Percentiles rank a stretch among this genome's conserved stretches.
phyloP scores from a whole-genome alignment of 2,888 invertebrate genomes.

The Dryobotodes eremita region DNA sequence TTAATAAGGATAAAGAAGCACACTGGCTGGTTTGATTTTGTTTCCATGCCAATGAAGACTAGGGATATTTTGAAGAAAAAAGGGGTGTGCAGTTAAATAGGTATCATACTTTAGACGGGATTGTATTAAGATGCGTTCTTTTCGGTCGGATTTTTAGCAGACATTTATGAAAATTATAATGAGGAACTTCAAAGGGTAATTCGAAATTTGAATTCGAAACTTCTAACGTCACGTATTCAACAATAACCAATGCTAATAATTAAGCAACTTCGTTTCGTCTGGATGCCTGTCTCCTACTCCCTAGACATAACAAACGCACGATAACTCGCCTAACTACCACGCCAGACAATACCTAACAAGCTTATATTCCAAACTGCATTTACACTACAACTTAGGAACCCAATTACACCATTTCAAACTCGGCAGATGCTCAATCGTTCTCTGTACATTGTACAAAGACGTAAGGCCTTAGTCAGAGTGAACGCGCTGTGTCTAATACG shows the following conservation, averaged over 20 bases:
- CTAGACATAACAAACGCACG: conserved; percentile 33
- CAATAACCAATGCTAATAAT: background rate
- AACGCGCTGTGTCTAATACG: background rate
- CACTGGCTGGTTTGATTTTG: background rate
- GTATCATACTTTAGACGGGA: background rate
- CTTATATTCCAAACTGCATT: conserved; percentile 41
- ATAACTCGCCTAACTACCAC: conserved; percentile 24
- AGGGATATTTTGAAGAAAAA: background rate
- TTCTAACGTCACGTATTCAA: background rate
- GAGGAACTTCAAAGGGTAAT: background rate
- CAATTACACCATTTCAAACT: conserved; percentile 52
- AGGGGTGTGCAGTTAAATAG: background rate
- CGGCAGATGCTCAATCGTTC: conserved; percentile 46
- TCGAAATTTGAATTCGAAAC: background rate
- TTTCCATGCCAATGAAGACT: background rate
- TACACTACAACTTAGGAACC: conserved; percentile 43
- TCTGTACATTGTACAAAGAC: conserved; percentile 38
- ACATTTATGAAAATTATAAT: background rate
- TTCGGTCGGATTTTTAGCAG: background rate
- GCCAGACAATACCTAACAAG: conserved; percentile 23
- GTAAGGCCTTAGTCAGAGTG: background rate
- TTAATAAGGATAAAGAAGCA: conserved; percentile 5
- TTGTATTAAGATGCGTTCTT: background rate
- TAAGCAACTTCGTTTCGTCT: background rate
- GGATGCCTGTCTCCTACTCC: background rate